A percentile compares a stretch with the other conserved stretches of the same genome.
Evolutionary conservation across 2,113 vertebrate species (phyloP).

Genomic region (Kryptolebias marmoratus): DNA sequence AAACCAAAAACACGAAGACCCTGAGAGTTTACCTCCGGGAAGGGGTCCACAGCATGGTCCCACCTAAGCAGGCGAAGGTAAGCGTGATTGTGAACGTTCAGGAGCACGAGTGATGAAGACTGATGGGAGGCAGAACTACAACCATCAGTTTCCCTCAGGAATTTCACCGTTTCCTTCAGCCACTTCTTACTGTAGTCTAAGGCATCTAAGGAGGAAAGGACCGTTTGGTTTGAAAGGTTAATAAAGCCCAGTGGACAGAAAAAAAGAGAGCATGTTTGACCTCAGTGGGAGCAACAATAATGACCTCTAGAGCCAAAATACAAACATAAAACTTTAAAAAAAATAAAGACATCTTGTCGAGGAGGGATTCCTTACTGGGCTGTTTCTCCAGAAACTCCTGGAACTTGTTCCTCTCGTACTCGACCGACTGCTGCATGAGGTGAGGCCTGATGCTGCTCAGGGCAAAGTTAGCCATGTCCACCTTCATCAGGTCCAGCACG

Average conservation of each 20-base stretch:
- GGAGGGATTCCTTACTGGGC: constrained; percentile 83
- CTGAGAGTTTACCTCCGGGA: constrained; percentile 87
- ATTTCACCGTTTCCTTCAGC: constrained; percentile 87
- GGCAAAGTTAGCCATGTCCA: constrained; percentile 97
- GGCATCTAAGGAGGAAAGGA: constrained; percentile 82
- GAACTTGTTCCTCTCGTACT: constrained; percentile 98
- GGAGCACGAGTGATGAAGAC: constrained; percentile 42
- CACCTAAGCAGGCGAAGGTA: constrained; percentile 92
- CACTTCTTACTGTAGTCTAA: constrained; percentile 92
- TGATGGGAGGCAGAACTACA: constrained; percentile 54
- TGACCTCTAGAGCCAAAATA: not conserved
- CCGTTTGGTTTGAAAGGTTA: not conserved
- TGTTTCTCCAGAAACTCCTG: constrained; percentile 93
- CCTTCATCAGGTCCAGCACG: constrained; percentile 94
- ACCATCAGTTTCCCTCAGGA: constrained; percentile 67
- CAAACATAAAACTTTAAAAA: not conserved
- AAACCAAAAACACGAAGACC: not conserved
- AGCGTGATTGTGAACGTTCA: constrained; percentile 87
- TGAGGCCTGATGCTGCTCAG: constrained; percentile 92
- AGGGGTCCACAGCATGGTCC: constrained; percentile 87
- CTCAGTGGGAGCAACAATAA: too few relatives aligned
- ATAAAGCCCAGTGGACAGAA: too few relatives aligned
- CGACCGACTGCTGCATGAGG: constrained; percentile 94
- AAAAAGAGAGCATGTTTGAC: too few relatives aligned
- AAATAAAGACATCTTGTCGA: too few relatives aligned